Evolutionary conservation across 2,797 vertebrate species (phyloP).

Genomic region (Tauraco hartlaubi): DNA sequence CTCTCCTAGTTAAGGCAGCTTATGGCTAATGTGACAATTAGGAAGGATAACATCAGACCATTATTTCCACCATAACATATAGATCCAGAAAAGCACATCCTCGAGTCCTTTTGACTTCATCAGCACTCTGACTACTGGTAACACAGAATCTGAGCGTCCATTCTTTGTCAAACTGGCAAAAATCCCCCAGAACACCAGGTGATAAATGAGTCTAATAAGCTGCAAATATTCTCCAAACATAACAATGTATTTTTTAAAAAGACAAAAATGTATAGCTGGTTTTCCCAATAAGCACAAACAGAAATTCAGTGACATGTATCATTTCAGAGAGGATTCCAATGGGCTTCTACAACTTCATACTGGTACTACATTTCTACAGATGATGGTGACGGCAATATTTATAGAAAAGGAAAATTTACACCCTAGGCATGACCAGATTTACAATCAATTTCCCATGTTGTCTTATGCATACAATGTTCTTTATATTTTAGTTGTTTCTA

Average conservation of each 20-base stretch:
- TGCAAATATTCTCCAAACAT: neutral
- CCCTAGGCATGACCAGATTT: neutral
- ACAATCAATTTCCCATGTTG: neutral
- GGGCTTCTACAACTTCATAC: neutral
- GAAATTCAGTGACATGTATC: neutral
- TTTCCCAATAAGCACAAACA: neutral
- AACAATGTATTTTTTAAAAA: neutral
- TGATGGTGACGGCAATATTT: neutral
- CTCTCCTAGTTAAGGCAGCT: neutral
- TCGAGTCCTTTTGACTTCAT: neutral
- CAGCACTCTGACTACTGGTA: neutral
- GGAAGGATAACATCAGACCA: neutral
- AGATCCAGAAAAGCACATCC: neutral
- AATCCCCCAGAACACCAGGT: neutral
- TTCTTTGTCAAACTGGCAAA: neutral
- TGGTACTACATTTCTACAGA: neutral
- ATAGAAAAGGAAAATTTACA: neutral
- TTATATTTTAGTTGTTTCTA: neutral
- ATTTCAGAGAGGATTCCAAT: neutral
- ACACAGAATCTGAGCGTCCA: neutral
- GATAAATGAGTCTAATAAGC: neutral
- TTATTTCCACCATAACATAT: neutral
- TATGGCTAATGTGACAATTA: accelerated
- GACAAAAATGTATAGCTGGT: neutral
- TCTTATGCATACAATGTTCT: neutral